phyloP scores from a whole-genome alignment of 2,888 invertebrate species.

The Scaptomyza polygonia region DNA sequence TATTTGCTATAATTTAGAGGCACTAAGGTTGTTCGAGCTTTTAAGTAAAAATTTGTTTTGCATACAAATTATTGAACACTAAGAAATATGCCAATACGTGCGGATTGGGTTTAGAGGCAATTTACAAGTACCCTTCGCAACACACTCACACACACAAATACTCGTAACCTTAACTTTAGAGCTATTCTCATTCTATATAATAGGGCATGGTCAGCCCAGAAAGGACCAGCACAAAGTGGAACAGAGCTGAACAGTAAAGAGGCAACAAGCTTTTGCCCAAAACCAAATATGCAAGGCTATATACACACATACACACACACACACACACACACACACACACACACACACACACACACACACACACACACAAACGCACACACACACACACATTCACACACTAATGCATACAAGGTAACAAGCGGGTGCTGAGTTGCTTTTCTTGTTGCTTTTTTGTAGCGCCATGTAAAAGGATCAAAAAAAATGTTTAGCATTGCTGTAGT shows the following conservation, averaged over 20 bases:
- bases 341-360: no score
- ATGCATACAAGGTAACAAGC: constrained; percentile 27
- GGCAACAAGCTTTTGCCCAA: constrained; percentile 34
- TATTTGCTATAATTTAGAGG: constrained; percentile 1
- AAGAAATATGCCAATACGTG: constrained; percentile 3
- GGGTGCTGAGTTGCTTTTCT: constrained; percentile 46
- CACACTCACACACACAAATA: constrained; percentile 11
- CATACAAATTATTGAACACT: constrained; percentile 16
- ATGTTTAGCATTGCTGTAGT: constrained; percentile 16
- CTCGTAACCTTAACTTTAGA: constrained; percentile 8
- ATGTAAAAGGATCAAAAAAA: constrained; percentile 34
- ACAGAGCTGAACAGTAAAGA: constrained; percentile 6
- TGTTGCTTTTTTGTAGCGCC: constrained; percentile 39
- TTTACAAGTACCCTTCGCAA: neutral
- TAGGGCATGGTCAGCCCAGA: constrained; percentile 7
- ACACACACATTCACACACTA: no score
- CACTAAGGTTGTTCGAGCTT: constrained; percentile 5
- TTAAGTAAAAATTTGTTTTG: constrained; percentile 17
- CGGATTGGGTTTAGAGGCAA: neutral
- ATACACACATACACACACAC: constrained; percentile 20
- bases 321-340: no score
- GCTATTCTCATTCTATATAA: neutral
- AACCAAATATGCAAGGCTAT: constrained; percentile 51
- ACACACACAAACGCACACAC: no score
- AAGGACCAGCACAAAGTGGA: constrained; percentile 1